Conservation (phyloP, 2,797 vertebrate genomes). For the Neopelma chrysocephalum region DNA sequence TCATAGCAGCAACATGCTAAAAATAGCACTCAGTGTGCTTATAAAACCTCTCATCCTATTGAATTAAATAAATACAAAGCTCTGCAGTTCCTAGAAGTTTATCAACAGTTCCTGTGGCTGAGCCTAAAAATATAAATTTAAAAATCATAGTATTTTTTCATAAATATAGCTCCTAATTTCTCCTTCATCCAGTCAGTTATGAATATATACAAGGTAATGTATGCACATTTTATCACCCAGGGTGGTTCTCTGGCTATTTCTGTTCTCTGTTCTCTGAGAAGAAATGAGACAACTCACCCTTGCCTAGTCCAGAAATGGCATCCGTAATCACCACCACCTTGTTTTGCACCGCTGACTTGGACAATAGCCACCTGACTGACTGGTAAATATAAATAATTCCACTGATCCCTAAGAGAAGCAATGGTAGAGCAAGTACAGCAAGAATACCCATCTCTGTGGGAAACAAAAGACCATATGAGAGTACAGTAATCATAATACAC, state of each 20-base stretch:
- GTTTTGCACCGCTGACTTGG: constrained; percentile 89
- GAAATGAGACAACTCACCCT: constrained; percentile 79
- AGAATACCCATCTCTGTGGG: constrained; percentile 82
- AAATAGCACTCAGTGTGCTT: constrained; percentile 7
- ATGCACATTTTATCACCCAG: neutral
- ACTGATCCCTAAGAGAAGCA: constrained; percentile 87
- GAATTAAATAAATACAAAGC: neutral
- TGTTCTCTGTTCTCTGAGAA: neutral
- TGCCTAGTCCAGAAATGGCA: constrained; percentile 90
- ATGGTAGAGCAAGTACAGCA: constrained; percentile 81
- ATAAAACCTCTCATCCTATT: neutral
- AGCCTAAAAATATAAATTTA: neutral
- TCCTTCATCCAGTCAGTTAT: neutral
- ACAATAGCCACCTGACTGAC: constrained; percentile 85
- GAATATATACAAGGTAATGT: neutral
- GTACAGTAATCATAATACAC: neutral
- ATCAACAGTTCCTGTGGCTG: neutral
- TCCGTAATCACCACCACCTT: constrained; percentile 96
- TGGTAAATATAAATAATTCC: constrained; percentile 92
- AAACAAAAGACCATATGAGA: neutral
- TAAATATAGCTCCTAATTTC: neutral
- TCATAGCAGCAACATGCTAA: neutral
- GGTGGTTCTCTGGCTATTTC: neutral
- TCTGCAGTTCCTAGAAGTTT: neutral
- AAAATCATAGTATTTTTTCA: neutral